Evolutionary conservation across 2,888 invertebrate species (phyloP).

Genomic region (Sisyra nigra): DNA sequence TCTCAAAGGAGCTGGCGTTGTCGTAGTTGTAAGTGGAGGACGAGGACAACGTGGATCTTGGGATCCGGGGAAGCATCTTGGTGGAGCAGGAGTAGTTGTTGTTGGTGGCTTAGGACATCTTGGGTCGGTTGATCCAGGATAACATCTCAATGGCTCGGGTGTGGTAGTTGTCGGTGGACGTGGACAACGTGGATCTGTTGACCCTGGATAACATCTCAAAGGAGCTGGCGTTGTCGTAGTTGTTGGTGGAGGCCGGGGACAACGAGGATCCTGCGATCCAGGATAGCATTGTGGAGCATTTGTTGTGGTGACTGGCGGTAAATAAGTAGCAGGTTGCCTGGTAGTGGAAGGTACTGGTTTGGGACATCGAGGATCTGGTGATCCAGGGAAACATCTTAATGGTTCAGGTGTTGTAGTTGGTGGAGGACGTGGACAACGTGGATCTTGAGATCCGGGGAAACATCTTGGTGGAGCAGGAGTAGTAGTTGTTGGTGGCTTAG

Average conservation of each 20-base stretch:
- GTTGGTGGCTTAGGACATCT: slow-evolving; percentile 18
- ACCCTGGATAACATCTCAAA: slow-evolving; percentile 19
- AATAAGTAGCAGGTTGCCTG: no score
- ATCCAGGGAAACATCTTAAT: slow-evolving; percentile 16
- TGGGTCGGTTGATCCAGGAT: slow-evolving; percentile 19
- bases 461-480: slow-evolving; percentile 22
- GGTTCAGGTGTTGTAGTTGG: slow-evolving; percentile 13
- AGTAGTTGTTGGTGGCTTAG: slow-evolving; percentile 17
- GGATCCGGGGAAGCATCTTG: slow-evolving; percentile 18
- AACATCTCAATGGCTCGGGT: slow-evolving; percentile 15
- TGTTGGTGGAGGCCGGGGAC: slow-evolving; percentile 23
- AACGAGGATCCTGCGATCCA: slow-evolving; percentile 18
- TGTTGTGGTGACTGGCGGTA: slow-evolving; percentile 11
- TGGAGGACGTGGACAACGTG: slow-evolving; percentile 14
- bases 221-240: slow-evolving; percentile 22
- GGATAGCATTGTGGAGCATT: slow-evolving; percentile 17
- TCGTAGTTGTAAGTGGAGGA: slow-evolving; percentile 15
- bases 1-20: slow-evolving; percentile 15
- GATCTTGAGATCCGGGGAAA: slow-evolving; percentile 19
- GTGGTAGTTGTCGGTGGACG: slow-evolving; percentile 15
- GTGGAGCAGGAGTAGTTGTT: slow-evolving; percentile 12
- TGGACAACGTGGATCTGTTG: slow-evolving; percentile 20
- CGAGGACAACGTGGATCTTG: slow-evolving; percentile 20
- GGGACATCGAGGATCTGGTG: slow-evolving; percentile 16
- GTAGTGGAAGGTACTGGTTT: no score